Percentiles rank a stretch among this genome's conserved stretches.
Conservation (phyloP, 2,888 invertebrate genomes). For the Lasioglossum oenotherae region DNA sequence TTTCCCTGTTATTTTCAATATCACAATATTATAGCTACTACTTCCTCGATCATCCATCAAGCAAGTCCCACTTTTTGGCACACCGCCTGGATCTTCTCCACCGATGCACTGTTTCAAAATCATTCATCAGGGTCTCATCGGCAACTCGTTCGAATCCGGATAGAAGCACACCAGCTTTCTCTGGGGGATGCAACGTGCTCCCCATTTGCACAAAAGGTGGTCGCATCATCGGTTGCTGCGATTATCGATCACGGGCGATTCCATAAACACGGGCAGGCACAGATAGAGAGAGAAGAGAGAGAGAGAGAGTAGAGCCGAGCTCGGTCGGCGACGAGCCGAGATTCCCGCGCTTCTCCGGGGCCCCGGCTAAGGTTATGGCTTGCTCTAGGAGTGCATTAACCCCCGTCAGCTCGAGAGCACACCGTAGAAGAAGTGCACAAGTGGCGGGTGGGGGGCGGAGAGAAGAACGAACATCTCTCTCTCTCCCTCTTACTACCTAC, state of each 20-base stretch:
- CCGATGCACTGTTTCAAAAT: not conserved
- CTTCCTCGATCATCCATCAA: not conserved
- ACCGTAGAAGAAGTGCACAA: conserved; percentile 72
- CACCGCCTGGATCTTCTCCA: not conserved
- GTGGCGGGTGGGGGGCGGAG: conserved; percentile 62
- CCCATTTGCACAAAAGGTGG: conserved; percentile 6
- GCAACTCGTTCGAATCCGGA: not conserved
- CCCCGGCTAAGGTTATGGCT: conserved; percentile 80
- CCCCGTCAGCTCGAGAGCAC: conserved; percentile 78
- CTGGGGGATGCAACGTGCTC: not conserved
- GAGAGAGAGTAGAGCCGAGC: not conserved
- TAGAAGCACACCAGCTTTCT: not conserved
- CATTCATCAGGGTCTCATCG: not conserved
- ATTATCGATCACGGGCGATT: conserved; percentile 31
- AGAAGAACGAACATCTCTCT: conserved; percentile 41
- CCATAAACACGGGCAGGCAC: conserved; percentile 33
- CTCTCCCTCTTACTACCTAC: not conserved
- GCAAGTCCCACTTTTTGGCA: not conserved
- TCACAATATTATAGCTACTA: not conserved
- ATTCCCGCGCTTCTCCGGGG: conserved; percentile 69
- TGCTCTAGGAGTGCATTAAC: conserved; percentile 83
- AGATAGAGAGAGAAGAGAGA: not conserved
- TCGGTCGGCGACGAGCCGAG: conserved; percentile 26
- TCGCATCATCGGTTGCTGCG: not conserved
- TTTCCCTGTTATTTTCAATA: not conserved